These are phyloP conservation scores for Phaetusa simplex DNA, from an alignment of 2,113 vertebrate genomes.

Conservation along the genomic window DNA sequence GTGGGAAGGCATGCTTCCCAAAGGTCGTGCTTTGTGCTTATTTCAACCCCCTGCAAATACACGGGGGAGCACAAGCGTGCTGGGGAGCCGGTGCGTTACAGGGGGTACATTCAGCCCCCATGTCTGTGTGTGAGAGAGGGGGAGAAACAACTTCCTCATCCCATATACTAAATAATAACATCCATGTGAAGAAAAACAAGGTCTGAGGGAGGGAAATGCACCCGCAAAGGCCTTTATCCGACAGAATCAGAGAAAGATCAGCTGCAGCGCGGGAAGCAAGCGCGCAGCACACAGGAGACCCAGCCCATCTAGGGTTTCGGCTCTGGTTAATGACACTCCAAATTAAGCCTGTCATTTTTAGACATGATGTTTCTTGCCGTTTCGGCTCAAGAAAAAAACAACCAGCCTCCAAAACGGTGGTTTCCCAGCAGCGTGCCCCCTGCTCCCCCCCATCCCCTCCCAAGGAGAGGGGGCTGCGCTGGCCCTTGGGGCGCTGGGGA, in stretches of 20 bases:
- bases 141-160: background rate
- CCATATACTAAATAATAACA: background rate
- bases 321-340: slow-evolving; percentile 86
- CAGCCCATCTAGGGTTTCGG: slow-evolving; percentile 76
- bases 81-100: background rate
- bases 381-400: slow-evolving; percentile 60
- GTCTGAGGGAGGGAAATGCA: background rate
- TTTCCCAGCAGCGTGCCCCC: background rate
- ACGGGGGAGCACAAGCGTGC: fast-evolving
- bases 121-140: fast-evolving
- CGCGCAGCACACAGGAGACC: slow-evolving; percentile 52
- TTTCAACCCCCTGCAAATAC: background rate
- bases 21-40: background rate
- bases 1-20: background rate
- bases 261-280: background rate
- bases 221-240: slow-evolving; percentile 19
- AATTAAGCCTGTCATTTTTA: slow-evolving; percentile 84
- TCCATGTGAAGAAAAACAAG: background rate
- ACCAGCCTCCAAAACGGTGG: background rate
- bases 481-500: background rate
- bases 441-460: background rate
- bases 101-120: background rate
- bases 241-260: slow-evolving; percentile 49
- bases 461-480: background rate
- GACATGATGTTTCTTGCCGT: slow-evolving; percentile 66